phyloP scores from a whole-genome alignment of 2,113 vertebrate species.

The Crotalus tigris region DNA sequence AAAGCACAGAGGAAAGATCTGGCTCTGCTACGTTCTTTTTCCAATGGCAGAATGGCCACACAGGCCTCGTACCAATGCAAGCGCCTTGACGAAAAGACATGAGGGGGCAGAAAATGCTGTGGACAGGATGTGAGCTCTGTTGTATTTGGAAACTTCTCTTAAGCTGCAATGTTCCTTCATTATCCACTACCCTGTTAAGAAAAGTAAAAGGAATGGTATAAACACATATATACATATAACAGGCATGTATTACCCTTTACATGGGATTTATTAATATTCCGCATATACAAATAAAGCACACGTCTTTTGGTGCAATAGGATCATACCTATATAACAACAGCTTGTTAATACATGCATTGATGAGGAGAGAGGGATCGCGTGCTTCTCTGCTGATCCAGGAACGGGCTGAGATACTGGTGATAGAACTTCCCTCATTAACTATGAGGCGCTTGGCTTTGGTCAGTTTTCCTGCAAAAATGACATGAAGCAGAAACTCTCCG shows the following conservation, averaged over 20 bases:
- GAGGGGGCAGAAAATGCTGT: conserved; percentile 93
- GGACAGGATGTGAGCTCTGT: conserved; percentile 81
- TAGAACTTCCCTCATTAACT: conserved; percentile 86
- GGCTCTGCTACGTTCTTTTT: background rate
- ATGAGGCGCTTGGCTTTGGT: conserved; percentile 92
- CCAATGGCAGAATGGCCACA: background rate
- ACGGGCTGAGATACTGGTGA: conserved; percentile 88
- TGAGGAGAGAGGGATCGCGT: conserved; percentile 87
- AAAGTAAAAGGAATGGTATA: background rate
- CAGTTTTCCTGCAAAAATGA: conserved; percentile 78
- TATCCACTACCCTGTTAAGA: conserved; percentile 83
- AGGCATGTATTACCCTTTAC: background rate
- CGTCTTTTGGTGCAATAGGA: background rate
- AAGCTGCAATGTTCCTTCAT: conserved; percentile 86
- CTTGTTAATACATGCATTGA: conserved; percentile 89
- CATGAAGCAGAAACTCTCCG: too few relatives aligned
- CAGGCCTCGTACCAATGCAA: conserved; percentile 81
- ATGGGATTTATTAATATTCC: background rate
- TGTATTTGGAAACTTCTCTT: conserved; percentile 89
- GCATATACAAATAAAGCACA: background rate
- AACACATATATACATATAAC: background rate
- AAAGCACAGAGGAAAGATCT: background rate
- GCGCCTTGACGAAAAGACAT: conserved; percentile 95
- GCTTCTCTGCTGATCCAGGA: conserved; percentile 94
- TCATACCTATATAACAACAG: conserved; percentile 86